Evolutionary conservation across 2,113 vertebrate genomes (phyloP), one percentile per base, ranked within the genome.

Genomic region (Zapornia atra): DNA sequence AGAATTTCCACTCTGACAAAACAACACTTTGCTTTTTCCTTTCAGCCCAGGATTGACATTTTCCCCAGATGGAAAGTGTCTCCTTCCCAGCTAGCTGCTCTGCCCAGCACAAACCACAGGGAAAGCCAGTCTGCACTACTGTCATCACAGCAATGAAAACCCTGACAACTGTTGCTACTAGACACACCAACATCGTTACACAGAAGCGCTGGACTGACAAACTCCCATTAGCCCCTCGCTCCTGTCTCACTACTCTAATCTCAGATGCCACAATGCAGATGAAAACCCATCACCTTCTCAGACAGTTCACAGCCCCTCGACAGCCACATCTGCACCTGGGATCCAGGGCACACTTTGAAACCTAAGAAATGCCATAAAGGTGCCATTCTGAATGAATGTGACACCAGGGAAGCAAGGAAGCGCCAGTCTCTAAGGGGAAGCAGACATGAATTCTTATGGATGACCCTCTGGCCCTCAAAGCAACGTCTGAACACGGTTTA

Each of bases 361-460:
- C 34, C 26, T 15, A 56, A 34, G 57, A 78, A 46, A 22, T 44
- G 25, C 46, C 50, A 44, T 14, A 46, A 84, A 28, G 19, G n/a
- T 13, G 28, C 21, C 50, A 14, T 26, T 88, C 25, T 31, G 25
- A 73, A 73, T 46, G 34, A 69, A 44, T 3, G 17, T 13, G n/a
- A 36, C 33, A 48, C 26, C 50, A 66, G 46, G 29, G 59, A 86
- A 70, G 40, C 54, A 72, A 0, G 1, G 73, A 76, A 63, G n/a
- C 28, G 0, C 25, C 40, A 24, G 1, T 50, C 61, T 48, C 60
- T 59, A 36, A 80, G 7, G 22, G 34, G 36, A 86, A 66, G 36
- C 72, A 66, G 46, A 50, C 1, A 1, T 0, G 15, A 65, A 46
- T 20, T 36, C 31, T 11, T 13, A 0, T 0, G 18, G 25, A 36